phyloP scores from a whole-genome alignment of 2,888 invertebrate species.

The Troilus luridus region DNA sequence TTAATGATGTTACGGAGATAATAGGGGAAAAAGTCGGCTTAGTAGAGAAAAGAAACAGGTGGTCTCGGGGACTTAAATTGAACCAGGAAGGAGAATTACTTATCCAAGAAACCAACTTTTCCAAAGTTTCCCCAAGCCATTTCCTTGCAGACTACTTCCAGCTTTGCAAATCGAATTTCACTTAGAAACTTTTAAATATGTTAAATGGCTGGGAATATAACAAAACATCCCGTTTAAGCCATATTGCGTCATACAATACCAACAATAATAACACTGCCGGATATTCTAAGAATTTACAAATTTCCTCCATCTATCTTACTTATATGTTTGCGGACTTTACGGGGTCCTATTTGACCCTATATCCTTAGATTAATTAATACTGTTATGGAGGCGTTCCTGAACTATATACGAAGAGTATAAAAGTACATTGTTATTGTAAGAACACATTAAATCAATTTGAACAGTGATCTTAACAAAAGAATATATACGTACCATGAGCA shows the following conservation, averaged over 20 bases:
- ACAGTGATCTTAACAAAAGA: too few relatives aligned
- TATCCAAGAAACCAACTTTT: conserved; percentile 32
- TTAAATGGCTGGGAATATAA: neutral
- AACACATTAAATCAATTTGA: too few relatives aligned
- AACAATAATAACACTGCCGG: neutral
- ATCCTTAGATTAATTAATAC: too few relatives aligned
- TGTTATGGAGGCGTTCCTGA: too few relatives aligned
- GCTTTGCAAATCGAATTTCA: neutral
- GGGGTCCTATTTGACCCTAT: too few relatives aligned
- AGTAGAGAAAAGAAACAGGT: conserved; percentile 7
- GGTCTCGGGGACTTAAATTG: conserved; percentile 30
- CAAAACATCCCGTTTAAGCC: neutral
- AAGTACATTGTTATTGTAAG: too few relatives aligned
- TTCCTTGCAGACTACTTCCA: conserved; percentile 6
- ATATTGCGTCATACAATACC: neutral
- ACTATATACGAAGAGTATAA: too few relatives aligned
- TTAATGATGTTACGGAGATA: neutral
- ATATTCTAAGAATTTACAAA: too few relatives aligned
- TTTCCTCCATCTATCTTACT: too few relatives aligned
- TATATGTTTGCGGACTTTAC: too few relatives aligned
- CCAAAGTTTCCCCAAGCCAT: conserved; percentile 9
- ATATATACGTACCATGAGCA: too few relatives aligned
- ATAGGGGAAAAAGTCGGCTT: neutral
- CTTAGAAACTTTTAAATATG: conserved; percentile 35
- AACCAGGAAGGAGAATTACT: conserved; percentile 33